Evolutionary conservation across 2,888 invertebrate species (phyloP).

Genomic region (Noctua janthe): DNA sequence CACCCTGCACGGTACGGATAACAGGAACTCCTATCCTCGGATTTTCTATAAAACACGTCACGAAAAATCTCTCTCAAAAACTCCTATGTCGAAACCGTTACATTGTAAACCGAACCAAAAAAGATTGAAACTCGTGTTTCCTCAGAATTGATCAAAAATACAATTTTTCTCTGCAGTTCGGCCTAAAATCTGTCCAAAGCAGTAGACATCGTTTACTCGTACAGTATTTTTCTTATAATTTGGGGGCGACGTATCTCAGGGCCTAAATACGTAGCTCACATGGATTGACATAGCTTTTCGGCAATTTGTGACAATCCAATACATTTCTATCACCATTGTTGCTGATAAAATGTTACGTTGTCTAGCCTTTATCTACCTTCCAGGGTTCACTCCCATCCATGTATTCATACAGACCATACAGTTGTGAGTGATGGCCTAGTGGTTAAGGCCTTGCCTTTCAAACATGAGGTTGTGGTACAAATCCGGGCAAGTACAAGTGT

Average conservation of each 20-base stretch:
- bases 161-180: not conserved
- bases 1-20: not conserved
- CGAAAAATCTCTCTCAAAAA: slow-evolving; percentile 5
- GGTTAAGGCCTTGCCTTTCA: not conserved
- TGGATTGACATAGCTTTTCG: not conserved
- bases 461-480: not conserved
- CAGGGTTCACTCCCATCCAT: not conserved
- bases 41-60: slow-evolving; percentile 20
- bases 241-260: not conserved
- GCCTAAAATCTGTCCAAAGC: not conserved
- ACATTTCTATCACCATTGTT: not conserved
- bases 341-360: not conserved
- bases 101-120: slow-evolving; percentile 1
- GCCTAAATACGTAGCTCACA: not conserved
- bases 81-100: not conserved
- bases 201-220: not conserved
- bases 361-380: not conserved
- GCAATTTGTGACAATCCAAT: not conserved
- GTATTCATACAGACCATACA: no score
- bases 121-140: not conserved
- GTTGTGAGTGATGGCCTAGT: not conserved
- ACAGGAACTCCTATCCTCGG: not conserved
- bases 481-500: not conserved
- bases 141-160: not conserved
- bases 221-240: not conserved